Percentiles rank a stretch among this genome's conserved stretches.
These are phyloP conservation scores for Latrodectus geometricus DNA, from an alignment of 1,140 invertebrate species.

Conservation along the genomic window DNA sequence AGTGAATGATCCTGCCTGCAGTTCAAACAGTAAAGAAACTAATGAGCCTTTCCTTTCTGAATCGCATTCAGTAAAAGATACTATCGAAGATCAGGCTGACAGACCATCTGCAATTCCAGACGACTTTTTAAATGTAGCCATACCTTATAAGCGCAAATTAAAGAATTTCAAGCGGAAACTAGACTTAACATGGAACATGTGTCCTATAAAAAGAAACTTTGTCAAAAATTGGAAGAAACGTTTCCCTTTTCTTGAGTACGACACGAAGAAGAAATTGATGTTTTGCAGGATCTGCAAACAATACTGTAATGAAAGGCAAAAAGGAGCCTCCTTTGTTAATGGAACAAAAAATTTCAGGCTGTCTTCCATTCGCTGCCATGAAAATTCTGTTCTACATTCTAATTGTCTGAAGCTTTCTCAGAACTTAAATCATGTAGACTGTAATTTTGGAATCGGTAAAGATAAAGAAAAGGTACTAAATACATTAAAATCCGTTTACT, in stretches of 20 bases:
- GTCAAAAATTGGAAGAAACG: neutral
- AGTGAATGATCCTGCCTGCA: too few species aligned
- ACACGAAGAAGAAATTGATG: constrained; percentile 15
- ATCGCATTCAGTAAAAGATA: too few species aligned
- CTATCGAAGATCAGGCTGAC: too few species aligned
- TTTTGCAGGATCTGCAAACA: constrained; percentile 34
- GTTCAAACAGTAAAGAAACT: too few species aligned
- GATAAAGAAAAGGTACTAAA: neutral
- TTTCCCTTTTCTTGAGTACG: constrained; percentile 30
- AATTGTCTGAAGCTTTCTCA: neutral
- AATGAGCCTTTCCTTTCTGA: too few species aligned
- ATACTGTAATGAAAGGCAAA: neutral
- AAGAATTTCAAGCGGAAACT: too few species aligned
- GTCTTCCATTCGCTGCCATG: constrained; percentile 7
- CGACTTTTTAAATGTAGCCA: too few species aligned
- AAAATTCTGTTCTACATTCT: constrained; percentile 5
- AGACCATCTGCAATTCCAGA: too few species aligned
- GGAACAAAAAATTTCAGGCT: constrained; percentile 13
- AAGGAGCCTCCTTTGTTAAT: neutral
- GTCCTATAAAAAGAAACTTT: neutral
- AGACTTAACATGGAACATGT: too few species aligned
- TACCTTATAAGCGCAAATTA: too few species aligned
- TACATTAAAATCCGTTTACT: constrained; percentile 26
- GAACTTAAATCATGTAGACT: neutral
- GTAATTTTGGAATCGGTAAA: neutral